Conservation (phyloP, 2,888 invertebrate genomes). For the Hypena proboscidalis region DNA sequence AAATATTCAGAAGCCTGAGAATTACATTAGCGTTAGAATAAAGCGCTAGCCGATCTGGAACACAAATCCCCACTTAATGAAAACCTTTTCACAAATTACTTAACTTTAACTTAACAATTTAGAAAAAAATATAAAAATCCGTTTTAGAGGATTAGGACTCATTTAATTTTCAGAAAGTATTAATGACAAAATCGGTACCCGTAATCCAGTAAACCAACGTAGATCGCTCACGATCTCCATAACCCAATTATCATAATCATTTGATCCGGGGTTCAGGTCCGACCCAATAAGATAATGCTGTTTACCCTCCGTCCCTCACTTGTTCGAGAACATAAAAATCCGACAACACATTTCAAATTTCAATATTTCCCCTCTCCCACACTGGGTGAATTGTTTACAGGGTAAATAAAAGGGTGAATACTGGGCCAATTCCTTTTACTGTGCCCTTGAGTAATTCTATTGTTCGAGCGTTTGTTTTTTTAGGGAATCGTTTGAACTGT, state of each 20-base stretch:
- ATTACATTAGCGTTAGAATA: too few species aligned
- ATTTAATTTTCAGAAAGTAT: too few species aligned
- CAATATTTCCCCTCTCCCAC: slow-evolving; percentile 12
- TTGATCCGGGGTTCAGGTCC: neutral
- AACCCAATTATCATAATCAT: neutral
- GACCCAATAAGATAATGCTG: neutral
- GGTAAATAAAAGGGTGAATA: slow-evolving; percentile 20
- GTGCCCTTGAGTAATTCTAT: slow-evolving; percentile 21
- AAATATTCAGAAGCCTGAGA: too few species aligned
- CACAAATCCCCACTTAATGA: too few species aligned
- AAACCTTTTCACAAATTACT: too few species aligned
- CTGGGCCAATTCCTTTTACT: slow-evolving; percentile 18
- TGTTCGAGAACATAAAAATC: slow-evolving; percentile 5
- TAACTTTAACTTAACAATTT: too few species aligned
- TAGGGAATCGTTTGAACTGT: neutral
- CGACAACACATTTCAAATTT: slow-evolving; percentile 11
- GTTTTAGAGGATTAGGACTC: too few species aligned
- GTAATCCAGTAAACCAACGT: too few species aligned
- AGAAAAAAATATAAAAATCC: too few species aligned
- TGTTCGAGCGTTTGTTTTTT: slow-evolving; percentile 8
- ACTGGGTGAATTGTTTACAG: slow-evolving; percentile 16
- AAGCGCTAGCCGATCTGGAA: too few species aligned
- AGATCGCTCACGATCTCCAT: too few species aligned
- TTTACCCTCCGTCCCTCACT: neutral
- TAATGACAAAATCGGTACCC: too few species aligned